Conservation (phyloP, 2,797 vertebrate genomes). For the Philypnodon macrostomus region DNA sequence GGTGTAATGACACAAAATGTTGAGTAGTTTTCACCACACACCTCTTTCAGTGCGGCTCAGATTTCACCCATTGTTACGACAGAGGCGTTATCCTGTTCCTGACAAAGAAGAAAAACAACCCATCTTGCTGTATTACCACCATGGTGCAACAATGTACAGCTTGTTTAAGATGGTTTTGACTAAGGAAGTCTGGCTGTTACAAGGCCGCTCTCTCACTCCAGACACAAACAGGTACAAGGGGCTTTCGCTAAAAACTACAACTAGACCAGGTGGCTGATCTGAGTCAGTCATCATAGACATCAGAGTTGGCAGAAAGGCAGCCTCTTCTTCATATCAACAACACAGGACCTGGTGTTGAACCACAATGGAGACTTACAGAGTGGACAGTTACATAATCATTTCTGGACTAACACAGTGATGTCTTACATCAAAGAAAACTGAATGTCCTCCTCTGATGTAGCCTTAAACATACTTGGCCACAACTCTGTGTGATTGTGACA, state of each 20-base stretch:
- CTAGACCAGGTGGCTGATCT: constrained; percentile 51
- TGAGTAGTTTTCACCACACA: constrained; percentile 30
- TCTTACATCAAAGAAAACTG: not conserved
- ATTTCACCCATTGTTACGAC: constrained; percentile 56
- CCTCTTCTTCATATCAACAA: constrained; percentile 51
- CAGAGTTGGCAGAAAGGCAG: constrained; percentile 48
- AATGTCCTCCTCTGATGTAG: not conserved
- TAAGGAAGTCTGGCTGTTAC: constrained; percentile 63
- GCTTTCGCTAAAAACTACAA: constrained; percentile 41
- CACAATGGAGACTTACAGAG: constrained; percentile 16
- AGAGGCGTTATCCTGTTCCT: constrained; percentile 52
- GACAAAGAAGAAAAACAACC: constrained; percentile 40
- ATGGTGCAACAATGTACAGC: constrained; percentile 60
- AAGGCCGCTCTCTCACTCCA: constrained; percentile 61
- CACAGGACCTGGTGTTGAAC: constrained; percentile 34
- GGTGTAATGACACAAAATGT: constrained; percentile 32
- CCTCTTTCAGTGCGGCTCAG: constrained; percentile 37
- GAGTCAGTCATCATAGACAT: constrained; percentile 68
- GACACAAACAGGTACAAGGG: constrained; percentile 48
- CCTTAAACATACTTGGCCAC: not conserved
- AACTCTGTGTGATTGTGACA: too few relatives aligned
- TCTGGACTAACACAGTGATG: not conserved
- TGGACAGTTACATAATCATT: constrained; percentile 18
- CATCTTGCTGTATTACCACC: constrained; percentile 51
- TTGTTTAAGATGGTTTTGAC: constrained; percentile 65